Evolutionary conservation across 2,888 invertebrate species (phyloP).

Genomic region (Rhyacophila evoluta): DNA sequence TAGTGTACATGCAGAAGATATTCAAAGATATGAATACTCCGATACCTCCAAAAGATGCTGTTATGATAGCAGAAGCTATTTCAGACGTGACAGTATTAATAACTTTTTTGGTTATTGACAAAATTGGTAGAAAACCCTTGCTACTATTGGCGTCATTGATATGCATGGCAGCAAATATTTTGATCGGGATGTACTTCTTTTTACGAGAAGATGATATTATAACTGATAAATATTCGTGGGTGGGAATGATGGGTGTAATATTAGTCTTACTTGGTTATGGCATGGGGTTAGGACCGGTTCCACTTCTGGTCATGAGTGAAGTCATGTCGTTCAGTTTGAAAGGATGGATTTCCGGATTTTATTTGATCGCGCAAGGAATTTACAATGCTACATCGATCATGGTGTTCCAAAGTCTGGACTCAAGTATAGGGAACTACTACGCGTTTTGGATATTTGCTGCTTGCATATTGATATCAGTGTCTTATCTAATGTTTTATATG

Average conservation of each 20-base stretch:
- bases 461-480: constrained; percentile 40
- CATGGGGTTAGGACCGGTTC: constrained; percentile 47
- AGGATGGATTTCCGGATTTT: constrained; percentile 51
- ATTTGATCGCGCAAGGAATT: constrained; percentile 47
- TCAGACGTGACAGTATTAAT: constrained; percentile 59
- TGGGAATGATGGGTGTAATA: constrained; percentile 48
- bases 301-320: constrained; percentile 49
- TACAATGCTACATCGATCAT: constrained; percentile 48
- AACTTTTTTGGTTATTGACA: constrained; percentile 60
- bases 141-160: constrained; percentile 61
- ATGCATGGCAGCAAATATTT: constrained; percentile 59
- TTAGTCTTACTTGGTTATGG: constrained; percentile 48
- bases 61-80: constrained; percentile 62
- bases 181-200: constrained; percentile 60
- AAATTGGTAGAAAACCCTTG: constrained; percentile 62
- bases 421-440: constrained; percentile 35
- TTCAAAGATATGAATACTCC: constrained; percentile 60
- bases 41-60: constrained; percentile 60
- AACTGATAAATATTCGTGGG: constrained; percentile 38
- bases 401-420: constrained; percentile 46
- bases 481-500: constrained; percentile 43
- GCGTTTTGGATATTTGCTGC: constrained; percentile 48
- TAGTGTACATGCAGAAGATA: constrained; percentile 64
- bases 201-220: constrained; percentile 57
- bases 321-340: constrained; percentile 50